These are phyloP conservation scores for Mesoligia furuncula DNA, from an alignment of 2,888 invertebrate species.

Conservation along the genomic window DNA sequence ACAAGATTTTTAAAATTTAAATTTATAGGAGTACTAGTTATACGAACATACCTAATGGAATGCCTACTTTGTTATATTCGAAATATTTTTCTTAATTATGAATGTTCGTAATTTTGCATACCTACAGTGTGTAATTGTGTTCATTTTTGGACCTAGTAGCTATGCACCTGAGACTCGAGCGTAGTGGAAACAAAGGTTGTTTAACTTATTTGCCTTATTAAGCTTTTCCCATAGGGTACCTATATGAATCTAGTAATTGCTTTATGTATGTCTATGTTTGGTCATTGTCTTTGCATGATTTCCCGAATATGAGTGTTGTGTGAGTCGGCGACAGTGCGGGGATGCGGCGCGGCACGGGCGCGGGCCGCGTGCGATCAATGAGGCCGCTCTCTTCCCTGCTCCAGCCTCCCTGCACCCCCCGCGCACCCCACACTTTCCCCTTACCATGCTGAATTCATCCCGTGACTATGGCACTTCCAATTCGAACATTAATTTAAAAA, in stretches of 20 bases:
- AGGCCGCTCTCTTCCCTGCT: slow-evolving; percentile 78
- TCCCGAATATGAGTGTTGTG: slow-evolving; percentile 69
- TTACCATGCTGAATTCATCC: slow-evolving; percentile 74
- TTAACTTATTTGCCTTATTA: not conserved
- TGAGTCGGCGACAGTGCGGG: slow-evolving; percentile 76
- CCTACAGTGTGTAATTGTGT: not conserved
- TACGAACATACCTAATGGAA: not conserved
- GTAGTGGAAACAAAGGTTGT: not conserved
- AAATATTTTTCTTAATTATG: slow-evolving; percentile 7
- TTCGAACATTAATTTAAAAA: slow-evolving; percentile 79
- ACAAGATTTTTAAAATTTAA: not conserved
- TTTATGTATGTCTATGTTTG: not conserved
- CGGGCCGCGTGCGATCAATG: slow-evolving; percentile 88
- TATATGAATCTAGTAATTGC: slow-evolving; percentile 4
- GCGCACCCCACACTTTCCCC: slow-evolving; percentile 67
- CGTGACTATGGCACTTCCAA: slow-evolving; percentile 82
- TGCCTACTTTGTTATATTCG: not conserved
- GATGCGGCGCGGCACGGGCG: slow-evolving; percentile 76
- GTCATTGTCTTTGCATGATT: slow-evolving; percentile 35
- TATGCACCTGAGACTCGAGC: slow-evolving; percentile 15
- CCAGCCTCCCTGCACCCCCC: slow-evolving; percentile 67
- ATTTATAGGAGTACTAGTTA: not conserved
- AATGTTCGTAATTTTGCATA: not conserved
- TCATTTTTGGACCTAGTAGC: slow-evolving; percentile 1
- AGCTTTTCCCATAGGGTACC: not conserved